Evolutionary conservation across 2,797 vertebrate species (phyloP), one percentile per base, ranked within the genome.

Genomic region (Myotis myotis): DNA sequence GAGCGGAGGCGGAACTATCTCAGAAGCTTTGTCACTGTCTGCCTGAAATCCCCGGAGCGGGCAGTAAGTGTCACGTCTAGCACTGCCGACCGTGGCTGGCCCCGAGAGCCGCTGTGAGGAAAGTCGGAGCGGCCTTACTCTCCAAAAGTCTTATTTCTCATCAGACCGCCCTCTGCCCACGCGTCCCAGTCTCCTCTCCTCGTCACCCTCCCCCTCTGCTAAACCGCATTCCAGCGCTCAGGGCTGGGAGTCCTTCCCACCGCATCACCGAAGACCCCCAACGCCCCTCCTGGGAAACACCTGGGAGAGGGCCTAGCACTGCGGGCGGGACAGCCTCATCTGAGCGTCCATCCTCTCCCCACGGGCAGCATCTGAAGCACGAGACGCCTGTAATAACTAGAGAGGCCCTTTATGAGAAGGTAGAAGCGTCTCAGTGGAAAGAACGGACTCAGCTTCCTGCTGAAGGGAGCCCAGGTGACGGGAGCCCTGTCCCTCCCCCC

Each of bases 51-150:
- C 51, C 22, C 16, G 9, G 30, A 16, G 64, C 0, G 17, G 70
- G 66, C 68, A 17, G 30, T 0, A 3, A n/a, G 44, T 5, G 1
- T 7, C n/a, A 20, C 1, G 4, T 4, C 51, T 8, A 20, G 41
- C 22, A 17, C 5, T 15, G 10, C 15, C 10, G 78, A 44, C 57
- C 6, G 0, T 2, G 19, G n/a, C 16, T 19, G 78, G 89, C 3
- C 8, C 57, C 16, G 3, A 30, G 3, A 51, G 66, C 71, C 74
- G 4, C 49, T 2, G 11, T 13, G 8, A 47, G 51, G 44, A 79
- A 38, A 2, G 92, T 22, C 15, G 92, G 23, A 5, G 44, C 0
- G 8, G 7, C 7, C 47, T 57, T 2, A 3, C 36, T 36, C 49
- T 76, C 49, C 12, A 3, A 49, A 20, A 17, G 16, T 12, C 11